Conservation (phyloP, 2,113 vertebrate species). For the Thunnus maccoyii region DNA sequence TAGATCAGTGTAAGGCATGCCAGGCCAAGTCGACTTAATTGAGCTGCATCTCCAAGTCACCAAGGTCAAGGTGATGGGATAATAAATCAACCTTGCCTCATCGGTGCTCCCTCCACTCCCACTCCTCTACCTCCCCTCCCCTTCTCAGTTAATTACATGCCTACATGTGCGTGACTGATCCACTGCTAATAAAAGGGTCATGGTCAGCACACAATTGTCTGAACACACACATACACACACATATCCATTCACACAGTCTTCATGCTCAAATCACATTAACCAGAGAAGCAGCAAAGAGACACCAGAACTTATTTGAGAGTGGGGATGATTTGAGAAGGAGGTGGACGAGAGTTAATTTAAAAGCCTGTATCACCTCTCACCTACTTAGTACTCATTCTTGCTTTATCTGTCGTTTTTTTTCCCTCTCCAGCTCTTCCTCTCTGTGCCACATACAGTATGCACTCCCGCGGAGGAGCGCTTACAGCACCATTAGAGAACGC, state of each 20-base stretch:
- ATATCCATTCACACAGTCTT: conserved; percentile 50
- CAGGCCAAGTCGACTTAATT: conserved; percentile 74
- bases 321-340: conserved; percentile 51
- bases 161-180: conserved; percentile 75
- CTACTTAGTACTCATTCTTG: conserved; percentile 38
- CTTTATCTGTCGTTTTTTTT: conserved; percentile 35
- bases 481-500: conserved; percentile 44
- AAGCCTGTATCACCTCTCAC: conserved; percentile 49
- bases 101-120: conserved; percentile 34
- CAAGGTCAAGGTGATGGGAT: conserved; percentile 81
- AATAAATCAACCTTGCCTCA: conserved; percentile 77
- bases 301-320: conserved; percentile 36
- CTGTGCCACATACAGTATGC: neutral
- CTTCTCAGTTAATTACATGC: conserved; percentile 79
- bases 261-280: conserved; percentile 44
- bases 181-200: conserved; percentile 71
- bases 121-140: conserved; percentile 2
- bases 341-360: conserved; percentile 28
- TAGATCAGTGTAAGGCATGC: conserved; percentile 61
- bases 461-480: conserved; percentile 40
- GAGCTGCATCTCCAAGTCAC: conserved; percentile 77
- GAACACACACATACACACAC: conserved; percentile 18
- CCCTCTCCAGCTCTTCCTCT: conserved; percentile 8
- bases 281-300: conserved; percentile 19
- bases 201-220: conserved; percentile 56